phyloP scores from a whole-genome alignment of 2,797 vertebrate genomes.

The Melanotaenia boesemani region DNA sequence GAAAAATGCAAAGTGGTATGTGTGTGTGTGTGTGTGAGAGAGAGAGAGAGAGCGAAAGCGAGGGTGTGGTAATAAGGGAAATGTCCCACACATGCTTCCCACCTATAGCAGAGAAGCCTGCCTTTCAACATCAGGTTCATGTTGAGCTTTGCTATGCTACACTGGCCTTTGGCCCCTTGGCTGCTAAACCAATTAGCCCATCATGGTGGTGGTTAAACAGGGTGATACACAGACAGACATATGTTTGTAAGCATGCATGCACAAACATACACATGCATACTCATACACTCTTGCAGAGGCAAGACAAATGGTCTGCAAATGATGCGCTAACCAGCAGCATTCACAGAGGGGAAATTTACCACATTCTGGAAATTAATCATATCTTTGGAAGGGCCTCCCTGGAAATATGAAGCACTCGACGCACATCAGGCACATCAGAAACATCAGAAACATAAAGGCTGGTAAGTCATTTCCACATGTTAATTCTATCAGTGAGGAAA shows the following conservation, averaged over 20 bases:
- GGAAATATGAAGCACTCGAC: conserved; percentile 76
- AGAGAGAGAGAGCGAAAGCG: not conserved
- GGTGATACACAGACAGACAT: conserved; percentile 67
- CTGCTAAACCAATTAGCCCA: conserved; percentile 88
- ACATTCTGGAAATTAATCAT: conserved; percentile 77
- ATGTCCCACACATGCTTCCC: conserved; percentile 78
- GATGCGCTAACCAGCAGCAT: conserved; percentile 42
- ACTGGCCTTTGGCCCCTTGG: conserved; percentile 82
- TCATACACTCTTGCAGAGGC: conserved; percentile 20
- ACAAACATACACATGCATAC: conserved; percentile 28
- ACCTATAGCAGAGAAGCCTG: conserved; percentile 66
- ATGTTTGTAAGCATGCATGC: conserved; percentile 56
- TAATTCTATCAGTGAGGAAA: conserved; percentile 83
- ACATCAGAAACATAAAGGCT: conserved; percentile 62
- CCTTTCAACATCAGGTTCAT: conserved; percentile 85
- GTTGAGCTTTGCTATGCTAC: conserved; percentile 83
- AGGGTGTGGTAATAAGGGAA: conserved; percentile 56
- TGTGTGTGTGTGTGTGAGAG: conserved; percentile 7
- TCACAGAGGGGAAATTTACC: conserved; percentile 69
- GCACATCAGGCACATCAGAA: conserved; percentile 59
- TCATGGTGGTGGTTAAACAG: conserved; percentile 81
- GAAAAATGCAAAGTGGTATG: conserved; percentile 53
- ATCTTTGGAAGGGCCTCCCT: conserved; percentile 71
- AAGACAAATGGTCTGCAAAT: conserved; percentile 60
- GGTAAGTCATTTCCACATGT: conserved; percentile 82